These are phyloP conservation scores for Clarias pachynema DNA, from an alignment of 2,797 vertebrate genomes.

Conservation along the genomic window DNA sequence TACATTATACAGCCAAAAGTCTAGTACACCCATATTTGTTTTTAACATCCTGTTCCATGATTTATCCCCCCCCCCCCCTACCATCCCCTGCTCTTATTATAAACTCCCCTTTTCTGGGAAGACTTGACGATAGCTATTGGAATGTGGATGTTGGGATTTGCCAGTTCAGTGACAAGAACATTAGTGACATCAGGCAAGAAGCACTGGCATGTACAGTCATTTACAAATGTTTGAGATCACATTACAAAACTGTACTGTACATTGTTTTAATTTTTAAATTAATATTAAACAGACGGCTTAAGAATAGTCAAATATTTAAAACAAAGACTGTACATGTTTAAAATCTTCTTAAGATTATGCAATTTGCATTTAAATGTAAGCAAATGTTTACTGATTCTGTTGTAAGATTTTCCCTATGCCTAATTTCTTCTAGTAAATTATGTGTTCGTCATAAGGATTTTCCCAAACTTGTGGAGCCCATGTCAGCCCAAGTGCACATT, in stretches of 20 bases:
- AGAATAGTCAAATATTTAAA: no score
- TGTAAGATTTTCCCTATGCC: background rate
- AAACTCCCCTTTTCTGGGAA: background rate
- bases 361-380: background rate
- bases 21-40: background rate
- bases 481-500: background rate
- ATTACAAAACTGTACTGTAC: no score
- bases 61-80: no score
- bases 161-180: no score
- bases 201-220: no score
- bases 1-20: background rate
- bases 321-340: no score
- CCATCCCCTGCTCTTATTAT: background rate
- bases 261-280: no score
- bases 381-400: background rate
- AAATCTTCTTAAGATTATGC: no score
- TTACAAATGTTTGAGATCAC: no score
- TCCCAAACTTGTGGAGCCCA: background rate
- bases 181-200: no score
- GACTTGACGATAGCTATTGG: background rate
- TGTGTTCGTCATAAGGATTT: background rate
- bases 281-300: no score
- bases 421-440: background rate
- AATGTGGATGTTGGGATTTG: no score
- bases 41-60: background rate